Conservation (phyloP, 2,797 vertebrate genomes). For the Eidolon dupreanum region DNA sequence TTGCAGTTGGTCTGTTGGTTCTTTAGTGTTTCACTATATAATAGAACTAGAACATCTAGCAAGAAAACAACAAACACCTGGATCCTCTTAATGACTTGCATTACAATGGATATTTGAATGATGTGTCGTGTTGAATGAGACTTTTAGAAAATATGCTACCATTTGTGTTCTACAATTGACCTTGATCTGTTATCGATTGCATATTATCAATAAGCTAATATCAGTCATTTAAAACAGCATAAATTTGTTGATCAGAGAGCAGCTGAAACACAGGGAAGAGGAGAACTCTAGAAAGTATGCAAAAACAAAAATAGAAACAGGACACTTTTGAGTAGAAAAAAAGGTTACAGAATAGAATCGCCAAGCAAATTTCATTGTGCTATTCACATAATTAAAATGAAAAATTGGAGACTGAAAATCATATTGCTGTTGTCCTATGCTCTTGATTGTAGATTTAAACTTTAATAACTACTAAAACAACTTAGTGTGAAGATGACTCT, state of each 20-base stretch:
- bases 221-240: neutral
- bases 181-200: neutral
- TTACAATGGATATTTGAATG: neutral
- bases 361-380: neutral
- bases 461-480: neutral
- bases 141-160: neutral
- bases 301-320: neutral
- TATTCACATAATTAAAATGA: neutral
- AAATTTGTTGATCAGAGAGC: neutral
- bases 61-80: constrained; percentile 58
- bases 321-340: neutral
- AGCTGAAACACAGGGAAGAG: neutral
- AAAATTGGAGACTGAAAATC: neutral
- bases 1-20: constrained; percentile 23
- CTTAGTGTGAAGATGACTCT: neutral
- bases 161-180: neutral
- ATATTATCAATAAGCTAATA: neutral
- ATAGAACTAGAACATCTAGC: neutral
- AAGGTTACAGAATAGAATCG: neutral
- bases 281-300: neutral
- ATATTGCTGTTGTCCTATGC: neutral
- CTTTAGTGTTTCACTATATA: constrained; percentile 22
- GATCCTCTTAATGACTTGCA: constrained; percentile 52
- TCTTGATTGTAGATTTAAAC: neutral
- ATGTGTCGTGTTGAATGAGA: neutral